These are phyloP conservation scores for Elachura formosa DNA, from an alignment of 2,113 vertebrate species.

Conservation along the genomic window DNA sequence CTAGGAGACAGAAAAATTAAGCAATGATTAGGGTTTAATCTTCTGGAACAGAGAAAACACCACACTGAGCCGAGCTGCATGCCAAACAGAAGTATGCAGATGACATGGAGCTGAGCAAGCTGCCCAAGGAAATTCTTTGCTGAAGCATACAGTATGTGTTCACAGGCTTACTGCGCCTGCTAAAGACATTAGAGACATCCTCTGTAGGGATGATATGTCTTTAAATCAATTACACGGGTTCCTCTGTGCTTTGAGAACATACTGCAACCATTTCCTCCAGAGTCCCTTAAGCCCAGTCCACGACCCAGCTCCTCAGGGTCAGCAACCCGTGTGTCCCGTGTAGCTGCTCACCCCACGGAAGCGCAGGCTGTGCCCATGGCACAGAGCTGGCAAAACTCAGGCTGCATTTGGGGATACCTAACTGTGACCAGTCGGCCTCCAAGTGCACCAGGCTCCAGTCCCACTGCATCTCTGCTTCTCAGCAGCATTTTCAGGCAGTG, in stretches of 20 bases:
- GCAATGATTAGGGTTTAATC: not conserved
- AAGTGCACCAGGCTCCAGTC: accelerated
- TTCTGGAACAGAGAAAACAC: not conserved
- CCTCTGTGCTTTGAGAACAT: not conserved
- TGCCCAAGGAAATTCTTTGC: constrained; percentile 13
- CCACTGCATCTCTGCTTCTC: not conserved
- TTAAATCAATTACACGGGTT: constrained; percentile 25
- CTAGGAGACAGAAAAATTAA: not conserved
- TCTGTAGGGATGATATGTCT: constrained; percentile 1
- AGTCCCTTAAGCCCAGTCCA: not conserved
- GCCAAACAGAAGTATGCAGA: not conserved
- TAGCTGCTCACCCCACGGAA: accelerated
- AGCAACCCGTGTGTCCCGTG: accelerated
- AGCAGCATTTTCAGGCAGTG: accelerated
- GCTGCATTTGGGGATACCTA: accelerated
- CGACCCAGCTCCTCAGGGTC: not conserved
- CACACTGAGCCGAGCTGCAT: accelerated
- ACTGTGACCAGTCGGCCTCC: not conserved
- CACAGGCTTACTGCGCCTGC: not conserved
- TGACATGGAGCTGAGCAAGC: not conserved
- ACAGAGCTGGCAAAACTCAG: accelerated
- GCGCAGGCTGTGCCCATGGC: accelerated
- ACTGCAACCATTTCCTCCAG: not conserved
- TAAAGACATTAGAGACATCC: constrained; percentile 20
- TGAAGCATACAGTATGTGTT: not conserved